These are phyloP conservation scores for Narcine bancroftii DNA, from an alignment of 2,113 vertebrate genomes.

Conservation along the genomic window DNA sequence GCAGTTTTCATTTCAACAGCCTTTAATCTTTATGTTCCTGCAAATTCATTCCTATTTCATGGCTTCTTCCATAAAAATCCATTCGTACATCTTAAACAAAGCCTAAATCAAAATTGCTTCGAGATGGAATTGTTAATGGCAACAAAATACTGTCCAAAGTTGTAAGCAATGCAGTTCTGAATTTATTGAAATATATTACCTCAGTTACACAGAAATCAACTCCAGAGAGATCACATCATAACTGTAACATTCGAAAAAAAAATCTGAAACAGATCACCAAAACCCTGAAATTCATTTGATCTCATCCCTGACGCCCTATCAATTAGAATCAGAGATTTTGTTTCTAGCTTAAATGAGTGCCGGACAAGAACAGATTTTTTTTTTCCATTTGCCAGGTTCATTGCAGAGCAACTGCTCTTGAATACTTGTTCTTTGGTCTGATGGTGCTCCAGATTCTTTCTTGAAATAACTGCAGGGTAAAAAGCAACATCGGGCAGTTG, in stretches of 20 bases:
- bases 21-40: background rate
- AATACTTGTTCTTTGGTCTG: background rate
- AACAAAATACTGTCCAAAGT: background rate
- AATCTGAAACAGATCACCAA: background rate
- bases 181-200: background rate
- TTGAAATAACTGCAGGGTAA: background rate
- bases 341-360: background rate
- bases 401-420: background rate
- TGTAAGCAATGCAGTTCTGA: background rate
- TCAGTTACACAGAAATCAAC: background rate
- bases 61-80: background rate
- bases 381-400: background rate
- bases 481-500: background rate
- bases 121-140: background rate
- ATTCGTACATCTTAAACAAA: background rate
- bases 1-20: background rate
- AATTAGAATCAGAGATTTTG: background rate
- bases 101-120: background rate
- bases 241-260: background rate
- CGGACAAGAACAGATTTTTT: background rate
- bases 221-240: background rate
- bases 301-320: background rate
- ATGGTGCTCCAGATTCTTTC: background rate
- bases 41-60: background rate
- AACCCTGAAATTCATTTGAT: background rate